Evolutionary conservation across 2,113 vertebrate species (phyloP), one percentile per base, ranked within the genome.

Genomic region (Lamprotornis superbus): DNA sequence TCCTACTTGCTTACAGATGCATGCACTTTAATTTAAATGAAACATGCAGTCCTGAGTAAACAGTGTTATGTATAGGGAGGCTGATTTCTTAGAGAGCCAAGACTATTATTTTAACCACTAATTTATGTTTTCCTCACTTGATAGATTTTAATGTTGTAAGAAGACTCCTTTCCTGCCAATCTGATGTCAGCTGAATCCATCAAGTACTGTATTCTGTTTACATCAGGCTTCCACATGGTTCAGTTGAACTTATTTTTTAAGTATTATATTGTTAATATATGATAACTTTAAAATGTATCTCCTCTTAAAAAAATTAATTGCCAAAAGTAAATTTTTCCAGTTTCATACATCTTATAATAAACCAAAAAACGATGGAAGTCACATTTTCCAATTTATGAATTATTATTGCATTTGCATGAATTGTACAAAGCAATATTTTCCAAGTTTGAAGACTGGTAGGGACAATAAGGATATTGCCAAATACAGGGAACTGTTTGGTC

Each of bases 61-160:
- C 31, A 47, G 16, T 44, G 16, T 87, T 94, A 67, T 16, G 33
- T 59, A 63, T 28, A 52, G 59, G 42, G 67, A 95, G 56, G 16
- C 61, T 92, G 55, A 50, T 79, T 96, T 73, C 73, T 94, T 78
- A 55, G 93, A 94, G 25, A 93, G 78, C n/a, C 30, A 59, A 39
- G 25, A 40, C 47, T 93, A 8, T 63, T 84, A 71, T 89, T 90
- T 94, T 92, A 93, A 91, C 69, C 70, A 46, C 68, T 93, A 79
- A 94, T 60, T 88, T n/a, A 49, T 83, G 55, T 85, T 88, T 96
- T 91, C 50, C 71, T 76, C 30, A 80, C 44, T 76, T 96, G 76
- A 76, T 91, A 79, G 40, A 57, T 83, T 83, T 83, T 63, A 83
- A 61, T 55, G 67, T 59, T 76, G 5, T 80, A 85, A 77, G 83